Conservation (phyloP, 2,113 vertebrate genomes). For the Asarcornis scutulata region DNA sequence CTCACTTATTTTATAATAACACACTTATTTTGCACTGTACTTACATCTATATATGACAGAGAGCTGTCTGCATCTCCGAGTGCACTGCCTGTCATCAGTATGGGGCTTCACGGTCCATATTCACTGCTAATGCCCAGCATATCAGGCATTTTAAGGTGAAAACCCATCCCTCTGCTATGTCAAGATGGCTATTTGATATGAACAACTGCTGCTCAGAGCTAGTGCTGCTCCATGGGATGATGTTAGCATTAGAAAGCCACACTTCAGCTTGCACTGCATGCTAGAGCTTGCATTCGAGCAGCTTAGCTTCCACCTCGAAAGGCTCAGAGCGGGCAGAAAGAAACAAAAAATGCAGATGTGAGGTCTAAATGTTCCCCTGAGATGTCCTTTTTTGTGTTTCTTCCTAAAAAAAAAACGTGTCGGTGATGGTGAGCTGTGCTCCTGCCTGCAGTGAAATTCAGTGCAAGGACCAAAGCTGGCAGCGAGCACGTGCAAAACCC, state of each 20-base stretch:
- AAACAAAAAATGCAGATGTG: not conserved
- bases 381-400: not conserved
- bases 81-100: not conserved
- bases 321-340: not conserved
- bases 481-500: not conserved
- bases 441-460: not conserved
- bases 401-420: not conserved
- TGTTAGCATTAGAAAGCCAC: not conserved
- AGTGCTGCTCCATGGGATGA: not conserved
- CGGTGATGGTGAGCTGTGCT: not conserved
- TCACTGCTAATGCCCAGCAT: accelerated
- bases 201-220: not conserved
- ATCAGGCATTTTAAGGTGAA: not conserved
- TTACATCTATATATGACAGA: not conserved
- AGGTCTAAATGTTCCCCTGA: not conserved
- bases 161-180: not conserved
- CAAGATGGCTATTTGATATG: not conserved
- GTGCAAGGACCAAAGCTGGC: accelerated
- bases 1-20: not conserved
- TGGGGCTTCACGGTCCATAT: not conserved
- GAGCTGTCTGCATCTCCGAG: not conserved
- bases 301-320: not conserved
- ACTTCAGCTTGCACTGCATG: not conserved
- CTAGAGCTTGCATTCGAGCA: accelerated
- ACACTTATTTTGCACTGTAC: not conserved